These are phyloP conservation scores for Holcopasites calliopsidis DNA, from an alignment of 1,140 invertebrate genomes.

Conservation along the genomic window DNA sequence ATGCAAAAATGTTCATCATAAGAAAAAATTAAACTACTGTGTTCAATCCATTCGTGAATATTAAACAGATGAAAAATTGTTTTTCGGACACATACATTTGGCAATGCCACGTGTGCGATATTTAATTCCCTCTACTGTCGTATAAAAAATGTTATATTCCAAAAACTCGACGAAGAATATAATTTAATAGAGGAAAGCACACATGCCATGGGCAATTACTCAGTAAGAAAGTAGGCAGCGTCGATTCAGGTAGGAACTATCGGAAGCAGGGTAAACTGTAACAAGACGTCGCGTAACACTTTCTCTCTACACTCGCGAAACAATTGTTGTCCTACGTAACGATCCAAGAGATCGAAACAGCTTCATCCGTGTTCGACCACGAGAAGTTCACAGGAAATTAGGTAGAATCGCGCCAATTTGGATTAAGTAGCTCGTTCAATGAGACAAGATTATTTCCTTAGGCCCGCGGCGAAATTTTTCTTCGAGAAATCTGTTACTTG, in stretches of 20 bases:
- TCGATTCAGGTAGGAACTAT: neutral
- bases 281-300: constrained; percentile 1
- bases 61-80: no score
- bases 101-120: no score
- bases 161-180: neutral
- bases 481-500: constrained; percentile 74
- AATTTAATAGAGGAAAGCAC: neutral
- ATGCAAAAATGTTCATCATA: neutral
- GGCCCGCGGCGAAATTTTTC: constrained; percentile 27
- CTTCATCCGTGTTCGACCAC: neutral
- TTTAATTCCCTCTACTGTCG: no score
- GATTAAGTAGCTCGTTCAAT: neutral
- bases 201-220: neutral
- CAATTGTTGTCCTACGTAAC: neutral
- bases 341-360: neutral
- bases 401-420: neutral
- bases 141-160: neutral
- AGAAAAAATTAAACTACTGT: no score
- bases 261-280: neutral
- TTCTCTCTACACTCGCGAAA: neutral
- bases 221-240: neutral
- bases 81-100: no score
- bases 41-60: no score
- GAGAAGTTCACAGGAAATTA: neutral
- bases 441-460: constrained; percentile 28